A percentile compares a stretch with the other conserved stretches of the same genome.
These are phyloP conservation scores for Macrocentrus cingulum DNA, from an alignment of 1,140 invertebrate species.

Conservation along the genomic window DNA sequence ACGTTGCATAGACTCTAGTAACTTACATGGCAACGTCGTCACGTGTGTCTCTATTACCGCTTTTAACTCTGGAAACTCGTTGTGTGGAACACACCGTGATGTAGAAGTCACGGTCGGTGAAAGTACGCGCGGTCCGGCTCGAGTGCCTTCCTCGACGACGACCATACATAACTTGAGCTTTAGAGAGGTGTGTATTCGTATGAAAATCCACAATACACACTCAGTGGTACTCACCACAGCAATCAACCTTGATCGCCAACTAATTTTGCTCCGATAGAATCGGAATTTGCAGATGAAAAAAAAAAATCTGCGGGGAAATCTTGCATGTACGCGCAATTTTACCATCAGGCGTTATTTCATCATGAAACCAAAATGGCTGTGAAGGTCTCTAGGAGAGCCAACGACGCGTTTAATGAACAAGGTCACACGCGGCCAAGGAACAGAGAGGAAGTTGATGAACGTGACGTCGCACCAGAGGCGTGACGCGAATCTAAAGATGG, in stretches of 20 bases:
- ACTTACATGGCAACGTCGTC: conserved; percentile 46
- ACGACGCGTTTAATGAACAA: conserved; percentile 22
- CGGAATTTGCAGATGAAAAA: no score
- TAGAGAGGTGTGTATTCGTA: not conserved
- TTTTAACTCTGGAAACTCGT: conserved; percentile 43
- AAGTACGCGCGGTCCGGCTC: conserved; percentile 38
- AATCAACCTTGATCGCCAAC: no score
- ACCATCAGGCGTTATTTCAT: no score
- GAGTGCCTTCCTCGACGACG: conserved; percentile 1
- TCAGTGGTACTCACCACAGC: no score
- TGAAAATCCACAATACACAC: not conserved
- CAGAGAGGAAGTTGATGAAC: not conserved
- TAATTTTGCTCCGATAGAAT: no score
- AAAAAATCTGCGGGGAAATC: no score
- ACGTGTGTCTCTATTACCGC: conserved; percentile 41
- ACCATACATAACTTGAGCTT: not conserved
- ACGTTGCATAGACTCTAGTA: conserved; percentile 31
- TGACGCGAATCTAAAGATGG: conserved; percentile 18
- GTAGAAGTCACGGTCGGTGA: conserved; percentile 50
- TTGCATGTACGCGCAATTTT: no score
- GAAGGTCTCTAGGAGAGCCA: conserved; percentile 14
- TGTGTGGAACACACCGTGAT: conserved; percentile 40
- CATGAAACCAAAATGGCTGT: conserved; percentile 6
- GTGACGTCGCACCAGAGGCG: conserved; percentile 7
- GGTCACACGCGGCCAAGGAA: conserved; percentile 6